Conservation (phyloP, 53 echinoderm and acorn worm genomes). For the Arbacia lixula region DNA sequence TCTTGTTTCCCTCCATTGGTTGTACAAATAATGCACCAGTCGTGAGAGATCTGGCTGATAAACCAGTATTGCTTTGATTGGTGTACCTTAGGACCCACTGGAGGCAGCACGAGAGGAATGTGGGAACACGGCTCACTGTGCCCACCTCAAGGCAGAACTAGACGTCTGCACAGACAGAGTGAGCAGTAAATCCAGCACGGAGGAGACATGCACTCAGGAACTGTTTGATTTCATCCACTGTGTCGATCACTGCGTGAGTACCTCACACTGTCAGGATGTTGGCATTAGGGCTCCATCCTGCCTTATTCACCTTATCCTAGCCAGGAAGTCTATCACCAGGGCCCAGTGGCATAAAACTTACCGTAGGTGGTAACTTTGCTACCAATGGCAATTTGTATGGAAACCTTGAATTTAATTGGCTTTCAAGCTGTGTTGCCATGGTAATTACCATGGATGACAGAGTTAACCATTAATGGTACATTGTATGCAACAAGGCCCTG, state of each 20-base stretch:
- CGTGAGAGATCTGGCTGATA: not conserved
- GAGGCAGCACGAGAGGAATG: conserved; percentile 80
- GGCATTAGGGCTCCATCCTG: too few relatives aligned
- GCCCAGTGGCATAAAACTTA: too few relatives aligned
- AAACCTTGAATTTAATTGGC: too few relatives aligned
- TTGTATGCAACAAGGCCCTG: too few relatives aligned
- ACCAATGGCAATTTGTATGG: too few relatives aligned
- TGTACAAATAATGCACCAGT: not conserved
- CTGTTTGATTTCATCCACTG: conserved; percentile 98
- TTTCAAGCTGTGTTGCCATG: too few relatives aligned
- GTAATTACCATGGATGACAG: too few relatives aligned
- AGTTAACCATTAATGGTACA: too few relatives aligned
- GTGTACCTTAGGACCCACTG: conserved; percentile 74
- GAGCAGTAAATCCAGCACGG: conserved; percentile 73
- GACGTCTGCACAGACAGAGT: conserved; percentile 86
- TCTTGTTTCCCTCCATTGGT: not conserved
- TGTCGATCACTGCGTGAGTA: conserved; percentile 96
- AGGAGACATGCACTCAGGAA: conserved; percentile 95
- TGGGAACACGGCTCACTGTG: conserved; percentile 58
- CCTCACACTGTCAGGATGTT: too few relatives aligned
- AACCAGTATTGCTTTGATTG: not conserved
- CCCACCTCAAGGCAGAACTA: conserved; percentile 61
- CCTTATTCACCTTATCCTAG: too few relatives aligned
- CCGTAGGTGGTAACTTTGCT: too few relatives aligned
- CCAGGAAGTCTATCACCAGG: too few relatives aligned